Base-by-base conservation (phyloP, 2,797 vertebrate genomes). In the Ambastaia sidthimunki region DNA sequence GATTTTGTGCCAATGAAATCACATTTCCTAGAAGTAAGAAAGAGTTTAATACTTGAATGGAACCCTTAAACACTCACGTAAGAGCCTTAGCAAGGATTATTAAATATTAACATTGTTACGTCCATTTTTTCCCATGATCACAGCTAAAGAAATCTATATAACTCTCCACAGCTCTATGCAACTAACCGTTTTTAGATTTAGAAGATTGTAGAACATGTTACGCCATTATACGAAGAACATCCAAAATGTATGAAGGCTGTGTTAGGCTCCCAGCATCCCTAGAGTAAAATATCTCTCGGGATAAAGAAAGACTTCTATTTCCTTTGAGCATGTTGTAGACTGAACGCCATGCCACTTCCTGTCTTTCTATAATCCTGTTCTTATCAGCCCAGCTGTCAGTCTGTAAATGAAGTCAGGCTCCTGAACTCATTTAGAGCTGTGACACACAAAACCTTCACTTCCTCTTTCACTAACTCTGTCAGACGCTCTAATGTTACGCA, bases 331-430 rank as follows among this genome's bases (percentile, higher is more conserved):
- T 48, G 68, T 71, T 78, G 57, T 65, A 78, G 47, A 78, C 68
- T 54, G 68, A 71, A 65, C 0, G 34, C 69, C 60, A 18, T 21
- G 41, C 34, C 60, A 70, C 71, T 79, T 80, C 65, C 80, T 50
- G n/a, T 84, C 84, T 71, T 37, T 85, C 68, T 79, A 76, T 87
- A 57, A 75, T 77, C 81, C 81, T 87, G 83, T 88, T 88, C 79
- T 74, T 83, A 90, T 89, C 87, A 87, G 85, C 70, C 55, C 48
- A 74, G 77, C 83, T 88, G 80, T 88, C 89, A 89, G 87, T 88
- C 87, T 87, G 81, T 87, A 83, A 80, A 91, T 87, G 67, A 91
- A 89, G 88, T 89, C 78, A 83, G 77, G 84, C 80, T 92, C 85
- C 88, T 89, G 89, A 91, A 77, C 80, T 72, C 74, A 82, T 89